Evolutionary conservation across 2,797 vertebrate genomes (phyloP), one percentile per base, ranked within the genome.

Genomic region (Molossus alvarezi): DNA sequence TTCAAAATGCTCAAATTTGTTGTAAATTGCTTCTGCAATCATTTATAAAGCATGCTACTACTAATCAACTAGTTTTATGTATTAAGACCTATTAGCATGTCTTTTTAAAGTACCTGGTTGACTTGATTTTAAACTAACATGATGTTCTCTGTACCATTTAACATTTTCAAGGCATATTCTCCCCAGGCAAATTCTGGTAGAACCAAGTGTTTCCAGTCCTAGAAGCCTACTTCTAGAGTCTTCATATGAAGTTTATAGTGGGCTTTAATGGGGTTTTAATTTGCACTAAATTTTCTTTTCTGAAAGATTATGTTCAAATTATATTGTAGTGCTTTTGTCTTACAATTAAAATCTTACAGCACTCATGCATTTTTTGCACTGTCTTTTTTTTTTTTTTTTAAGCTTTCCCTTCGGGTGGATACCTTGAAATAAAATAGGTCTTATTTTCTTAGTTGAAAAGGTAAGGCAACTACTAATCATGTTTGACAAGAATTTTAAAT

Each of bases 311-410:
- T 97, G 97, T 98, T 97, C 57, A 95, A 88, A 94, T 96, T 96
- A 95, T 55, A 85, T 92, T 97, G 97, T 97, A 97, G 95, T 94
- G 90, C 95, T 97, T 96, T 94, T 97, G 95, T 97, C 92, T 95
- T 94, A 95, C 13, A 94, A 97, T 97, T 97, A 97, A 97, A 97
- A 95, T 95, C 82, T 92, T 96, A 88, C 0, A 94, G 96, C 97
- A 97, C 88, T 96, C 91, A 97, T 81, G 91, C 72, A 81, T 73
- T 92, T 95, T 97, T 97, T 92, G 97, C 95, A 96, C 83, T 97
- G 93, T 97, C 91, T 95, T 96, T 93, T 93, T 94, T 79, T 95
- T 25, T 96, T 71, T 60, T 83, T 87, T 62, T 75, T 76, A 84
- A 92, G 86, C 13, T 94, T 76, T 91, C 64, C 18, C 33, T n/a